phyloP scores from a whole-genome alignment of 2,888 invertebrate genomes.

The Rhingia rostrata region DNA sequence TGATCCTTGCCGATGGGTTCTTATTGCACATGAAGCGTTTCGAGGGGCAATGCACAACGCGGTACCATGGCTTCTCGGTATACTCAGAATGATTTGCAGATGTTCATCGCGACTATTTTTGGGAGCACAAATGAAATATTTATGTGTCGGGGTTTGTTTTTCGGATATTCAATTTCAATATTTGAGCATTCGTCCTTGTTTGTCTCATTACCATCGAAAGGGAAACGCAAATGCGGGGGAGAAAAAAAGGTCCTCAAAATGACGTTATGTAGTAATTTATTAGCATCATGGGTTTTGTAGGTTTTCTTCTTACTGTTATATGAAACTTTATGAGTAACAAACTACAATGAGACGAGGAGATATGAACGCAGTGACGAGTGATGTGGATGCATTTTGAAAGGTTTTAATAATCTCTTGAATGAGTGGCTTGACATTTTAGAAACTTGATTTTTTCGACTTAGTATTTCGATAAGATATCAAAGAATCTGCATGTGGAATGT shows the following conservation, averaged over 20 bases:
- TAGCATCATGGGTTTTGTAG: neutral
- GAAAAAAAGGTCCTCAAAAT: neutral
- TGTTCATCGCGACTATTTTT: slow-evolving; percentile 58
- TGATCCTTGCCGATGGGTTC: slow-evolving; percentile 40
- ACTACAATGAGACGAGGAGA: too few species aligned
- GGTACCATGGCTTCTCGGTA: neutral
- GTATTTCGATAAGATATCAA: too few species aligned
- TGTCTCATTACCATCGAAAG: slow-evolving; percentile 14
- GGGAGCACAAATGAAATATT: slow-evolving; percentile 52
- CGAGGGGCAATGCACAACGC: slow-evolving; percentile 34
- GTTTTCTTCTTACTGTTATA: neutral
- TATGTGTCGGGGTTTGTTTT: slow-evolving; percentile 34
- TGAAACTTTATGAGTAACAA: too few species aligned
- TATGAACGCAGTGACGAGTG: too few species aligned
- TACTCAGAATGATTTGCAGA: slow-evolving; percentile 63
- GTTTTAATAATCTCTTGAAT: too few species aligned
- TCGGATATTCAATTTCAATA: slow-evolving; percentile 54
- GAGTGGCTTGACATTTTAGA: too few species aligned
- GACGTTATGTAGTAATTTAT: slow-evolving; percentile 19
- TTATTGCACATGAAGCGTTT: slow-evolving; percentile 57
- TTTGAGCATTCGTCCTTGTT: slow-evolving; percentile 31
- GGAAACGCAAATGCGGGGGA: slow-evolving; percentile 22
- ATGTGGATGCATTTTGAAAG: too few species aligned
- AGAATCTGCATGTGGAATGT: too few species aligned
- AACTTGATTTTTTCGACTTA: too few species aligned